A percentile compares a stretch with the other conserved stretches of the same genome.
These are phyloP conservation scores for Colinus virginianus DNA, from an alignment of 2,113 vertebrate species.

Conservation along the genomic window DNA sequence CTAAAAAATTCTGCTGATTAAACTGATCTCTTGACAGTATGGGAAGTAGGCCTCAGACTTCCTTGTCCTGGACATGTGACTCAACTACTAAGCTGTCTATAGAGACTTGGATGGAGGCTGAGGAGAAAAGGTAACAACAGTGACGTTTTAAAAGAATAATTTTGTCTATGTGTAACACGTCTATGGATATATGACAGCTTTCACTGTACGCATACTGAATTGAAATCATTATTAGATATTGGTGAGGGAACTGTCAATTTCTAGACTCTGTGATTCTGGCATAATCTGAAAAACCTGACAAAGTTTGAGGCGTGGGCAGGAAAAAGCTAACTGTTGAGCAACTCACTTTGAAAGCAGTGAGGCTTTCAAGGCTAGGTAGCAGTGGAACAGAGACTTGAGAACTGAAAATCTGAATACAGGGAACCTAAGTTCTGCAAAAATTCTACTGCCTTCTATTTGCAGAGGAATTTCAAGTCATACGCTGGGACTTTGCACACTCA, in stretches of 20 bases:
- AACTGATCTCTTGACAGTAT: not conserved
- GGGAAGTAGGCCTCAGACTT: not conserved
- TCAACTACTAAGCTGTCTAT: not conserved
- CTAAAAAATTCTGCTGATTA: not conserved
- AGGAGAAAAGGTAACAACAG: not conserved
- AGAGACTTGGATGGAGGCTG: not conserved
- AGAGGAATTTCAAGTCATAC: not conserved
- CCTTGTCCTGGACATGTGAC: not conserved
- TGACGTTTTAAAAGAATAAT: not conserved
- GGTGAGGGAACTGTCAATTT: not conserved
- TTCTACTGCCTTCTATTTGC: not conserved
- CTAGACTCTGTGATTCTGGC: not conserved
- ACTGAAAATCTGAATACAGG: not conserved
- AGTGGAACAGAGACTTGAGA: not conserved
- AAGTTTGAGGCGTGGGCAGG: not conserved
- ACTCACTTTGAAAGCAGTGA: not conserved
- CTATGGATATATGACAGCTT: not conserved
- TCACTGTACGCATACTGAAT: not conserved
- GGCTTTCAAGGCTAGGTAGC: not conserved
- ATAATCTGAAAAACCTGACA: not conserved
- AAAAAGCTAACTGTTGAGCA: not conserved
- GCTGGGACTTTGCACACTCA: not conserved
- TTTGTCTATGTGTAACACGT: not conserved
- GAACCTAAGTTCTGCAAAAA: not conserved
- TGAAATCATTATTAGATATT: not conserved